Evolutionary conservation across 2,888 invertebrate species (phyloP).

Genomic region (Amphimallon solstitiale): DNA sequence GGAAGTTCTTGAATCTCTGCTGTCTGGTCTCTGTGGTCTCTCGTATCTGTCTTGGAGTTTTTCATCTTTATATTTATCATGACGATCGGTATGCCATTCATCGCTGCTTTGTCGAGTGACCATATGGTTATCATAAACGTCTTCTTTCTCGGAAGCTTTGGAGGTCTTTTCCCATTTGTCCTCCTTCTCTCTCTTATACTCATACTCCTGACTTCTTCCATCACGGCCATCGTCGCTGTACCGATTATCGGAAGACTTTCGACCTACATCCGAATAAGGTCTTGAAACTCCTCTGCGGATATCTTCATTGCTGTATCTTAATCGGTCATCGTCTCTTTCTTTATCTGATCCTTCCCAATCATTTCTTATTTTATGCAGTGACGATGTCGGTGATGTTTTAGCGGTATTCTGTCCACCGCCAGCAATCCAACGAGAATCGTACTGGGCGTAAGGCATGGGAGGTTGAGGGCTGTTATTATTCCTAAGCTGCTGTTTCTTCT

Average conservation of each 20-base stretch:
- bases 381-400: conserved; percentile 37
- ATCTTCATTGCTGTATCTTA: conserved; percentile 58
- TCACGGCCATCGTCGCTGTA: conserved; percentile 62
- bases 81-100: conserved; percentile 54
- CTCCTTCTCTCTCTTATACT: conserved; percentile 52
- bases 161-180: conserved; percentile 53
- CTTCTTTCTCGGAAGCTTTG: conserved; percentile 42
- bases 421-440: conserved; percentile 53
- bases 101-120: conserved; percentile 49
- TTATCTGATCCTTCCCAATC: conserved; percentile 42
- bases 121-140: conserved; percentile 46
- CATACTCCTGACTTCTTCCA: conserved; percentile 50
- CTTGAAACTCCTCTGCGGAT: conserved; percentile 53
- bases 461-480: conserved; percentile 61
- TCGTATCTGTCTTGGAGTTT: conserved; percentile 57
- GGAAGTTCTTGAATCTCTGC: conserved; percentile 68
- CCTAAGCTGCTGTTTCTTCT: conserved; percentile 76
- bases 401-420: conserved; percentile 42
- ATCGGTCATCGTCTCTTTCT: conserved; percentile 54
- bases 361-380: conserved; percentile 36
- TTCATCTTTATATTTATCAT: conserved; percentile 48
- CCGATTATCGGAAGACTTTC: conserved; percentile 52
- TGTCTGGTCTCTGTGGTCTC: conserved; percentile 69
- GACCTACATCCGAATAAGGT: conserved; percentile 50
- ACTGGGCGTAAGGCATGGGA: conserved; percentile 45